Base-by-base conservation (phyloP, 2,797 vertebrate species). In the Anableps anableps region DNA sequence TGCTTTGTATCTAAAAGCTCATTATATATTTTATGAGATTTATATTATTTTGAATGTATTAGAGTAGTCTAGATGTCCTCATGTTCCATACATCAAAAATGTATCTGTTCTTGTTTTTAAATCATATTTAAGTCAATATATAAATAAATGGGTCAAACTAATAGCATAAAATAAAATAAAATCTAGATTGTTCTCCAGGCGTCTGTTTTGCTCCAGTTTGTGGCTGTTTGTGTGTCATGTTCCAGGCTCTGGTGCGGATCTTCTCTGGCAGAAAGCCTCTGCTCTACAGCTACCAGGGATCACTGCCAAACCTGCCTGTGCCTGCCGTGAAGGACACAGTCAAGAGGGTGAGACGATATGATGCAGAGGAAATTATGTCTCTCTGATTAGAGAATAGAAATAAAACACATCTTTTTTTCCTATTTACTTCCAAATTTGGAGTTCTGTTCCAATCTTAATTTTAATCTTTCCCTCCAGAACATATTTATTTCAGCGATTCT, bases 281-380 rank as follows among this genome's bases (percentile, higher is more conserved):
- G 86, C 95, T 98, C 70, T 98, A 98, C 93, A 97, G 97, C 90
- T 98, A 97, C 88, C 97, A 98, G 89, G 96, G 96, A 5, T 96
- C 96, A 0, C 84, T 98, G 85, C 97, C 97, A 48, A 97, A 97
- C 83, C 94, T 97, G 81, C 97, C 97, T 0, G 93, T 98, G 70
- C 97, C 97, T 31, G n/a, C 93, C 5, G 80, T 96, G 80, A 96
- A 96, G 83, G 97, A 97, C 87, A 97, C 97, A 0, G 86, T 97
- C 72, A 95, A 93, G 84, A 95, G 96, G 96, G 97, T 98, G 93
- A 95, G 94, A 79, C 73, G 38, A 77, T 66, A 55, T 21, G 71
- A 83, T 78, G 84, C 43, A 53, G 71, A 82, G 81, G 83, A 88
- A 83, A 85, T 76, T 50, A 85, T 51, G 47, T 31, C 62, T 83